These are phyloP conservation scores for Anoplius nigerrimus DNA, from an alignment of 2,888 invertebrate species.

Conservation along the genomic window DNA sequence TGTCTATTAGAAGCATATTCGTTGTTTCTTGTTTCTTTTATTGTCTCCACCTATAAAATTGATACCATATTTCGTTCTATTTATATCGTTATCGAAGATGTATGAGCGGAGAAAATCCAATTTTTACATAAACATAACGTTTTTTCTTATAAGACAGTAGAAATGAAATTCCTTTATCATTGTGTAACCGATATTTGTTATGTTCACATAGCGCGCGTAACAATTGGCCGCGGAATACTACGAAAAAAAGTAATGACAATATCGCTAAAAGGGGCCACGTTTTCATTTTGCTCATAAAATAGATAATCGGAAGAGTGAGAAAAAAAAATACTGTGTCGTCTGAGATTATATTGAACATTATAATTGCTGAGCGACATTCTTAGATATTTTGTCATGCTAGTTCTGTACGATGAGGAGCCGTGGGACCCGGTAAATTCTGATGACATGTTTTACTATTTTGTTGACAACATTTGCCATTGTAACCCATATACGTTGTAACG, in stretches of 20 bases:
- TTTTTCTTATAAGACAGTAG: conserved; percentile 4
- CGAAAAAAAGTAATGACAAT: conserved; percentile 28
- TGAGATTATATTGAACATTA: no score
- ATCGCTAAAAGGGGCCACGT: conserved; percentile 35
- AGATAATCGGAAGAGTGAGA: not conserved
- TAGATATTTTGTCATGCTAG: no score
- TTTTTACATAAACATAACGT: not conserved
- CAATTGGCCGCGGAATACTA: conserved; percentile 13
- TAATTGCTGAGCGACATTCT: no score
- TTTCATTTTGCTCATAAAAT: conserved; percentile 25
- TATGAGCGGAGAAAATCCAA: conserved; percentile 14
- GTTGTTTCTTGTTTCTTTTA: conserved; percentile 25
- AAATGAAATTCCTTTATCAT: not conserved
- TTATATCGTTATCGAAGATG: conserved; percentile 38
- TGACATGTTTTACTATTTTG: no score
- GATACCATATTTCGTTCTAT: conserved; percentile 41
- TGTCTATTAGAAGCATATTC: not conserved
- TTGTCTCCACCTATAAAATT: conserved; percentile 21
- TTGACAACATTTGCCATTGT: no score
- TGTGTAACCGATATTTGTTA: not conserved
- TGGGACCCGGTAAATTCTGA: no score
- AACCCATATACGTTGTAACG: no score
- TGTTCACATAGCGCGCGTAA: not conserved
- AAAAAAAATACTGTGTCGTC: no score
- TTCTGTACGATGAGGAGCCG: no score